These are phyloP conservation scores for Calonectris borealis DNA, from an alignment of 2,113 vertebrate genomes.

Conservation along the genomic window DNA sequence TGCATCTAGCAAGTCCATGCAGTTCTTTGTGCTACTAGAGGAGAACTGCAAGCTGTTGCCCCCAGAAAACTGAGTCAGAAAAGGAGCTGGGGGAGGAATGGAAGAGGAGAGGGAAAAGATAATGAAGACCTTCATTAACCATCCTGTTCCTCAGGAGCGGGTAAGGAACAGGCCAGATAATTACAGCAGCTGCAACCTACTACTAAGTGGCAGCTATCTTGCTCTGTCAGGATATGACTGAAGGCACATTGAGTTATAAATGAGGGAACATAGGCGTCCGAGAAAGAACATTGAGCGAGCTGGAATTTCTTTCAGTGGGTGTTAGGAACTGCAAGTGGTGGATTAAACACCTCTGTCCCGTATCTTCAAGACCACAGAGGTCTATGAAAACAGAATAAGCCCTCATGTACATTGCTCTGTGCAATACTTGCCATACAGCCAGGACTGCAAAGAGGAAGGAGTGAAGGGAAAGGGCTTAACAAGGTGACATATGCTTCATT, in stretches of 20 bases:
- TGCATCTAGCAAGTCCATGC: not conserved
- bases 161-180: not conserved
- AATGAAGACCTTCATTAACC: not conserved
- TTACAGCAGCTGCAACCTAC: not conserved
- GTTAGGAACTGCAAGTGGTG: not conserved
- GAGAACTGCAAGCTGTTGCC: not conserved
- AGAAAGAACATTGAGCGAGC: not conserved
- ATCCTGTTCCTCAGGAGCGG: not conserved
- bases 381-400: not conserved
- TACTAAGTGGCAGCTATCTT: not conserved
- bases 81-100: not conserved
- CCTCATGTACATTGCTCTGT: not conserved
- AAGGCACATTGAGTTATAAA: accelerated
- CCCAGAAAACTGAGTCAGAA: not conserved
- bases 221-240: not conserved
- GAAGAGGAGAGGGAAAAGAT: not conserved
- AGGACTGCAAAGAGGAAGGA: not conserved
- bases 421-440: not conserved
- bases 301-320: not conserved
- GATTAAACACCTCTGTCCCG: not conserved
- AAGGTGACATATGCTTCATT: not conserved
- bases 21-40: not conserved
- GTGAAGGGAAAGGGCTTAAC: not conserved
- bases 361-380: not conserved
- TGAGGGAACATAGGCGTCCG: not conserved